Percentiles rank a stretch among this genome's conserved stretches.
Evolutionary conservation across 2,888 invertebrate species (phyloP).

Genomic region (Crocallis elinguaria): DNA sequence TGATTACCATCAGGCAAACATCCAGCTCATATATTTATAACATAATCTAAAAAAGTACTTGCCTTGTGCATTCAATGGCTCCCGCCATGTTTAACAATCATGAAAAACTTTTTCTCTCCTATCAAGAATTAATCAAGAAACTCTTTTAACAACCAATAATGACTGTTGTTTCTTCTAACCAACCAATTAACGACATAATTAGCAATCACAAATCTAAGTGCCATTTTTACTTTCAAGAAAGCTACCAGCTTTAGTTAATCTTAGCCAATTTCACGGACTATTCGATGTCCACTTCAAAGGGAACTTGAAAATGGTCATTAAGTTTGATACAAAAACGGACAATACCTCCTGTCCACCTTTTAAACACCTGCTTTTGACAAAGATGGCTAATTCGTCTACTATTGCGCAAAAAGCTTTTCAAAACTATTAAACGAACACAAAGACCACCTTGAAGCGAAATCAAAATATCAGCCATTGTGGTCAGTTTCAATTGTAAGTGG

Average conservation of each 20-base stretch:
- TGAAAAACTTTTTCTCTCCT: too few species aligned
- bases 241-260: constrained; percentile 28
- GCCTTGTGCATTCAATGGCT: too few species aligned
- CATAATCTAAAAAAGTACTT: too few species aligned
- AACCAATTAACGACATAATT: too few species aligned
- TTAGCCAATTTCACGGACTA: constrained; percentile 22
- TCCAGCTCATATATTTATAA: too few species aligned
- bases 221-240: constrained; percentile 11
- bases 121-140: too few species aligned
- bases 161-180: too few species aligned
- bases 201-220: constrained; percentile 9
- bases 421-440: constrained; percentile 16
- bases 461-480: constrained; percentile 59
- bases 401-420: constrained; percentile 47
- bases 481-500: constrained; percentile 38
- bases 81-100: too few species aligned
- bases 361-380: constrained; percentile 57
- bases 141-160: too few species aligned
- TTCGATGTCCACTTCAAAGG: constrained; percentile 11
- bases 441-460: constrained; percentile 60
- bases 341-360: constrained; percentile 28
- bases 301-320: constrained; percentile 11
- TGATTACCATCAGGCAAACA: too few species aligned
- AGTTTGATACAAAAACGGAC: constrained; percentile 24
- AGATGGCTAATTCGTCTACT: constrained; percentile 63